Base-by-base conservation (phyloP, 2,113 vertebrate genomes). In the Brevimyrus niger region DNA sequence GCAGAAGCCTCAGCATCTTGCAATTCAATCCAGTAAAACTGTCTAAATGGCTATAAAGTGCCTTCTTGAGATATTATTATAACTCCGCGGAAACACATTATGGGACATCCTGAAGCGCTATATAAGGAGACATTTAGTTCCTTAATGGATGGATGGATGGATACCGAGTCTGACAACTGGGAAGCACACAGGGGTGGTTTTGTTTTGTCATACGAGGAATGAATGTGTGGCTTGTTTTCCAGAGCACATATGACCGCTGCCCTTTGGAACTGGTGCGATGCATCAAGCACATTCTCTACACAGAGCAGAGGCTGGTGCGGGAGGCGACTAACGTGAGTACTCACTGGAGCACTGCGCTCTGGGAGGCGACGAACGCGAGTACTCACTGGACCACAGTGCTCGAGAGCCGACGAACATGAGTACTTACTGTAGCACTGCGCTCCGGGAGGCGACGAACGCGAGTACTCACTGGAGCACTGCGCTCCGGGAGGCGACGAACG, bases 281-380 rank as follows among this genome's bases (percentile, higher is more conserved):
- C 91, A 99, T 99, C 92, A 97, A 97, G 92, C 98, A 99, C 93
- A 99, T 99, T 92, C 94, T 99, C 44, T 97, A 97, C 94, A 97
- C 98, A 0, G 98, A 99, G 90, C 97, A 98, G 94, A 96, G 97
- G 90, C 96, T 99, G 85, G 97, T 99, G 90, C 96, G 96, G 87
- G 98, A 98, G 93, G 97, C 97, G 0, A 97, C 96, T 58, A 97
- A 98, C 0, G 98, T 99, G 94, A 97, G 98, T 92, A 9, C 3
- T 15, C 48, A 87, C 31, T 19, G 47, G 38, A 9, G 47, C 19
- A 38, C 17, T 23, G 15, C 38, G 11, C 31, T 6, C 27, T 15
- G 69, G 2, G 42, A 3, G 3, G 42, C 42, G 0, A 97, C 96
- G 58, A 97, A 98, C 0, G 98, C 99, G 94, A 97, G 98, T 92